Evolutionary conservation across 2,888 invertebrate species (phyloP), one percentile per base, ranked within the genome.

Genomic region (Ectobius pallidus): DNA sequence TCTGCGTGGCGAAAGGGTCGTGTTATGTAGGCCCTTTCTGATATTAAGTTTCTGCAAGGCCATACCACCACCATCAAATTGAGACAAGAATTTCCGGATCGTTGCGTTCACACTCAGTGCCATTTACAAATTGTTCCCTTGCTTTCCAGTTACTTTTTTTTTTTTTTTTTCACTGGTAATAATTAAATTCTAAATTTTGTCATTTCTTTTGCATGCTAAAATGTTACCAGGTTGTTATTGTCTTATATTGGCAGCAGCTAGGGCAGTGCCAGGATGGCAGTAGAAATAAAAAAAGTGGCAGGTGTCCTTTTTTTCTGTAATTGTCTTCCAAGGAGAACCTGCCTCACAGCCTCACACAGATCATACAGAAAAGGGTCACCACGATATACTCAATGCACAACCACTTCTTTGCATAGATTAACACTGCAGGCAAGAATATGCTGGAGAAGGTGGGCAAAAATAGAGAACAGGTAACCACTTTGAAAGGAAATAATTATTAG

Each of bases 21-120:
- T n/a, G n/a, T n/a, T n/a, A n/a, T n/a, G n/a, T n/a, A n/a, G n/a
- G n/a, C n/a, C n/a, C n/a, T n/a, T n/a, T n/a, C n/a, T n/a, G n/a
- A n/a, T n/a, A n/a, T n/a, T n/a, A n/a, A n/a, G n/a, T 61, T 61
- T 34, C 67, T 67, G 67, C 67, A 72, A 72, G 72, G 68, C 72
- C 70, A 70, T 61, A 20, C 70, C 68, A 68, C 44, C 65, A 44
- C 27, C 44, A 58, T 49, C 67, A 55, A 27, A 68, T 42, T 30
- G 52, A 44, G 63, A 67, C 68, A 67, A 72, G 68, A 68, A 55
- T 58, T 72, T 72, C 61, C 42, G 72, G 68, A 68, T 27, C 27
- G 25, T 16, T 32, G 58, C 58, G 30, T 30, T 30, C 58, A 58
- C 58, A 58, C 58, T 30, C 9, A 58, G 2, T 58, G 32, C 58